Evolutionary conservation across 2,888 invertebrate genomes (phyloP), one percentile per base, ranked within the genome.

Genomic region (Habrosyne pyritoides): DNA sequence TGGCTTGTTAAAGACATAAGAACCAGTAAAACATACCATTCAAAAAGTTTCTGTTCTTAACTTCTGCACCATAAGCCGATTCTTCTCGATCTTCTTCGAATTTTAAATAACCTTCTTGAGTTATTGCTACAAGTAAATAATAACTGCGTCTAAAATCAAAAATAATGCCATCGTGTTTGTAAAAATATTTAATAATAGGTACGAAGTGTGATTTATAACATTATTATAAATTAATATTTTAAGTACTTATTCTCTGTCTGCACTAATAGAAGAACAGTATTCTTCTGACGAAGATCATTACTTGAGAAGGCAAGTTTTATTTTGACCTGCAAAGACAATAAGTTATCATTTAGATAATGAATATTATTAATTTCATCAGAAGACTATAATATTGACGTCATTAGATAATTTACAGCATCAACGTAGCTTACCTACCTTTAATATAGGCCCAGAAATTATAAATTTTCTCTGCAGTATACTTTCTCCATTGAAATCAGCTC

Each of bases 301-400:
- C 96, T 97, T 0, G 98, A 98, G 83, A 98, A 98, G 0, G 98
- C 98, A 59, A 98, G 82, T 85, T 97, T 96, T 24, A 97, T 94
- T 84, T 97, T 97, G 0, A 98, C 96, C 87, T 96, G 94, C 60
- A 73, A 81, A 64, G 53, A 54, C 21, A 54, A 33, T n/a, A n/a
- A 33, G 5, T 8, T 33, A 14, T 33, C 10, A 47, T 6, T 50
- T 47, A 33, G 36, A 42, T 18, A 6, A 49, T 21, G 53, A 18
- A 24, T 22, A 24, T 47, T 10, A n/a, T 36, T 30, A 33, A n/a
- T n/a, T n/a, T n/a, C n/a, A n/a, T n/a, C n/a, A n/a, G n/a, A n/a
- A n/a, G n/a, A n/a, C n/a, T n/a, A n/a, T n/a, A n/a, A n/a, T n/a
- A n/a, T n/a, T n/a, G n/a, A n/a, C n/a, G n/a, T n/a, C n/a, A n/a